Evolutionary conservation across 2,888 invertebrate genomes (phyloP), one percentile per base, ranked within the genome.

Genomic region (Vannuccia rotundouncinata): DNA sequence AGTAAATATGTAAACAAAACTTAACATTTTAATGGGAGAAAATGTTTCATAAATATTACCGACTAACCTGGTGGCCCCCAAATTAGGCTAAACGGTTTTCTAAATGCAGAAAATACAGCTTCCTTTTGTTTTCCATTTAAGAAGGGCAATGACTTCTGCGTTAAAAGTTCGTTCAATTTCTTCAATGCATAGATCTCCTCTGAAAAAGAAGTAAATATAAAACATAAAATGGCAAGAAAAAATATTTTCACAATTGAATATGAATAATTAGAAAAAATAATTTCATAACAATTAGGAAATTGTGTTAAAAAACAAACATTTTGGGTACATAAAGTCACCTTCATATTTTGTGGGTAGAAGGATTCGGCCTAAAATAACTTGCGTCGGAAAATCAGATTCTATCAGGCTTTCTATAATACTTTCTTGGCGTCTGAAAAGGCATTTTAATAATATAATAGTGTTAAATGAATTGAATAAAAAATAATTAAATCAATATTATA

Each of bases 31-130:
- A n/a, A n/a, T n/a, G n/a, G n/a, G n/a, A n/a, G n/a, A n/a, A n/a
- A n/a, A n/a, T n/a, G n/a, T n/a, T n/a, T n/a, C n/a, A n/a, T n/a
- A n/a, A n/a, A n/a, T n/a, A n/a, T n/a, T n/a, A n/a, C n/a, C n/a
- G n/a, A n/a, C 10, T 45, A 13, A 45, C 74, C 74, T 73, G 74
- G 74, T 73, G 74, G 74, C 5, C 74, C 74, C 74, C 74, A 73
- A 28, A 73, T 73, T 22, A 73, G 22, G 5, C 27, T 27, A 25
- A 73, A 10, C n/a, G 74, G 22, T 28, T 28, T 27, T 2, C 5
- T 27, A 5, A 73, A 25, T 10, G 74, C 74, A 5, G 22, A 27
- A 13, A 27, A 5, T 5, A 73, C 29, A 5, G 74, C 74, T 17
- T 28, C 22, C 29, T 28, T 73, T 22, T 73, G 74, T 10, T 28